phyloP scores from a whole-genome alignment of 2,113 vertebrate genomes.

The Oncorhynchus gorbuscha region DNA sequence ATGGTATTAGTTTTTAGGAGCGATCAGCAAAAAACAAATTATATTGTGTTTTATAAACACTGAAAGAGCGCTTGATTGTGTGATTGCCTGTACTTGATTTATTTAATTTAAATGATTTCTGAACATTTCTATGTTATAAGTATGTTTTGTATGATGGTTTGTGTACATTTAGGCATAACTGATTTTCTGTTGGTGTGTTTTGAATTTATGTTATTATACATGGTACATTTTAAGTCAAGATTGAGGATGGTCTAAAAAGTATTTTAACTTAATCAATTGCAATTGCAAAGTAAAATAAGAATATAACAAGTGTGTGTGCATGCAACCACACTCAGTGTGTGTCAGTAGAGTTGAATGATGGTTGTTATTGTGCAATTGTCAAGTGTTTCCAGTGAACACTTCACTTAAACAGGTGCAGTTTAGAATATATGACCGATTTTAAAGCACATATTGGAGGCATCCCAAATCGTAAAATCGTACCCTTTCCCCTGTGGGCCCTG shows the following conservation, averaged over 20 bases:
- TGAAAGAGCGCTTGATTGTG: constrained; percentile 21
- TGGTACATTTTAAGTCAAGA: background rate
- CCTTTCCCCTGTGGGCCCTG: too few relatives aligned
- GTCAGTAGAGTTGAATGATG: background rate
- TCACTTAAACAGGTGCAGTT: background rate
- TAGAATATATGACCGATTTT: background rate
- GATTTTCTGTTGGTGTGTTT: background rate
- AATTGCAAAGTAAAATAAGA: background rate
- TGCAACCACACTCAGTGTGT: background rate
- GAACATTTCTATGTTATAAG: constrained; percentile 6
- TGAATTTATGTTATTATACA: background rate
- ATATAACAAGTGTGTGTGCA: background rate
- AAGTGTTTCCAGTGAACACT: background rate
- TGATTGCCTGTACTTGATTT: background rate
- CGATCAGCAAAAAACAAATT: background rate
- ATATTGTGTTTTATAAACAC: constrained; percentile 25
- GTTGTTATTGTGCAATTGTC: constrained; percentile 4
- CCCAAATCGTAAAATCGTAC: background rate
- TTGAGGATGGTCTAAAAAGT: background rate
- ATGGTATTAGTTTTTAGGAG: background rate
- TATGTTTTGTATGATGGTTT: constrained; percentile 12
- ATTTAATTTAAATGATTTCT: constrained; percentile 30
- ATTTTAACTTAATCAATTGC: background rate
- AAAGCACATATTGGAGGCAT: constrained; percentile 22
- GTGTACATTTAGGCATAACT: constrained; percentile 17